Percentiles rank a stretch among this genome's conserved stretches.
Conservation (phyloP, 2,888 invertebrate species). For the Oscheius sp. region DNA sequence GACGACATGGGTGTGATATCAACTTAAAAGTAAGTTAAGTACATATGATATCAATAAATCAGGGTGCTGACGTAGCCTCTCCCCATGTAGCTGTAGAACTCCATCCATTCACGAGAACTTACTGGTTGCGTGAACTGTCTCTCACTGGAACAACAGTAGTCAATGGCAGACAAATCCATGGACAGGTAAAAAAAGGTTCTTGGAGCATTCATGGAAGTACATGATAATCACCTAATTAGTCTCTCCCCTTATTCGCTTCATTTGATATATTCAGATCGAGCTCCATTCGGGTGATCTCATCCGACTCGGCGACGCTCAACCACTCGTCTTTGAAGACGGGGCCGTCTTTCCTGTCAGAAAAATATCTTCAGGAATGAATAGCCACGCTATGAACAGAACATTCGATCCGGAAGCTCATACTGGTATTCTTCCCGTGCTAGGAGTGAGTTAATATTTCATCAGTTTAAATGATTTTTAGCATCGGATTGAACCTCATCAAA, state of each 20-base stretch:
- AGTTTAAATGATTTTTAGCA: background rate
- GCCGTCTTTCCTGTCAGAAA: slow-evolving; percentile 5
- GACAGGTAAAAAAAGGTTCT: slow-evolving; percentile 33
- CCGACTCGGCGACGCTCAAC: slow-evolving; percentile 37
- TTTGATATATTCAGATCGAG: slow-evolving; percentile 14
- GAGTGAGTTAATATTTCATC: background rate
- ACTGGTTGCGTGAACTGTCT: slow-evolving; percentile 56
- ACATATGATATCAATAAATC: background rate
- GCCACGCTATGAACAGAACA: background rate
- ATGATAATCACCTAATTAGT: background rate
- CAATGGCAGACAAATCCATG: slow-evolving; percentile 48
- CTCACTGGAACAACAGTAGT: slow-evolving; percentile 45
- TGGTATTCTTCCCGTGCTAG: slow-evolving; percentile 21
- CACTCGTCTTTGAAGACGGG: slow-evolving; percentile 28
- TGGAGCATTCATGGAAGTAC: background rate
- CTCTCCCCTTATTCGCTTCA: background rate
- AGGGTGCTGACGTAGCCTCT: slow-evolving; percentile 48
- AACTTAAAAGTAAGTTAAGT: slow-evolving; percentile 40
- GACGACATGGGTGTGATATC: slow-evolving; percentile 51
- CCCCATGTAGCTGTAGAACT: slow-evolving; percentile 62
- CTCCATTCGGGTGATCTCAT: slow-evolving; percentile 40
- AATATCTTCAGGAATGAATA: background rate
- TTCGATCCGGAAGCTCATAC: background rate
- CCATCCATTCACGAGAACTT: slow-evolving; percentile 50
- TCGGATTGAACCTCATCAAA: slow-evolving; percentile 17